Percentiles rank a stretch among this genome's conserved stretches.
phyloP scores from a whole-genome alignment of 2,113 vertebrate genomes.

The Trochalopteron elliotii region DNA sequence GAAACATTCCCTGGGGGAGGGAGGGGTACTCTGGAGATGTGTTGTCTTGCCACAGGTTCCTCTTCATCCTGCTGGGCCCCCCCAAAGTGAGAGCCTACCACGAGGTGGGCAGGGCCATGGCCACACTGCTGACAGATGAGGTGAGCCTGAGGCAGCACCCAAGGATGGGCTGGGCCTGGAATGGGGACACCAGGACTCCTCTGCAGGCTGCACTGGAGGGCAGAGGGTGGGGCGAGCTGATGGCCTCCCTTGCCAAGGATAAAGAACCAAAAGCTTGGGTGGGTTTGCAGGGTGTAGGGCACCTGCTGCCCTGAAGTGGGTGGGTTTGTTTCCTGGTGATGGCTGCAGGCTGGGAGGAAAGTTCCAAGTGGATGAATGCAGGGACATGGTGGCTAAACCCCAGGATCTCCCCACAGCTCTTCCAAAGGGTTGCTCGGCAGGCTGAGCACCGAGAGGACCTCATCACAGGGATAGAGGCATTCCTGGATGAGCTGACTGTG shows the following conservation, averaged over 20 bases:
- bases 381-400: background rate
- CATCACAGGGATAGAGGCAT: conserved; percentile 67
- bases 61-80: conserved; percentile 79
- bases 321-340: background rate
- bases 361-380: background rate
- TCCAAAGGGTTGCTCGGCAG: conserved; percentile 65
- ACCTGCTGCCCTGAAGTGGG: background rate
- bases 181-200: background rate
- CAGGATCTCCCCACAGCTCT: conserved; percentile 56
- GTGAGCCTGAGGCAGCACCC: conserved; percentile 45
- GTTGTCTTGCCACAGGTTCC: conserved; percentile 64
- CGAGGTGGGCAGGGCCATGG: conserved; percentile 78
- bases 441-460: conserved; percentile 68
- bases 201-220: background rate
- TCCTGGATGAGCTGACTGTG: conserved; percentile 75
- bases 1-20: background rate
- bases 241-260: background rate
- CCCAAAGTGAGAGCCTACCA: conserved; percentile 57
- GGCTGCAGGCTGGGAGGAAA: background rate
- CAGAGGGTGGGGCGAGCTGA: background rate
- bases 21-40: background rate
- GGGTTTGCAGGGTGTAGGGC: background rate
- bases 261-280: background rate
- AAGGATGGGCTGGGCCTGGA: background rate
- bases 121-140: conserved; percentile 74